Conservation (phyloP, 1,140 invertebrate species). For the Drosophila triauraria region DNA sequence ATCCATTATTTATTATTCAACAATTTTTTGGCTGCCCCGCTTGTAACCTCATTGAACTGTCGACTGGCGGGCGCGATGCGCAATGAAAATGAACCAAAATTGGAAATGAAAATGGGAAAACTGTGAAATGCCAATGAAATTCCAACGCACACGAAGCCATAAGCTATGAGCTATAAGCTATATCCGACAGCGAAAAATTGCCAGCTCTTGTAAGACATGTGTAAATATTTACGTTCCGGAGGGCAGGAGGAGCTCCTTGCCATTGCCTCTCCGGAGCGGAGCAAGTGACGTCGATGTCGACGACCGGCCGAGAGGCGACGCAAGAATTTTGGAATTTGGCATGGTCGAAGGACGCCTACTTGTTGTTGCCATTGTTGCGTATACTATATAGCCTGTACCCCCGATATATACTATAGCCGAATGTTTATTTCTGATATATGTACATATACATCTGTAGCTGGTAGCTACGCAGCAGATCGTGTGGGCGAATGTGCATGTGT, state of each 20-base stretch:
- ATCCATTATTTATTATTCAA: neutral
- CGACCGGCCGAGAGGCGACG: conserved; percentile 75
- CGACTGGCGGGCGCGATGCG: conserved; percentile 8
- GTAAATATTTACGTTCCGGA: conserved; percentile 76
- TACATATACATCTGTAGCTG: neutral
- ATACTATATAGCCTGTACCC: conserved; percentile 3
- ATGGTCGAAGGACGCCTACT: conserved; percentile 76
- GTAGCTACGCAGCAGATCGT: conserved; percentile 21
- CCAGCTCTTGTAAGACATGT: conserved; percentile 77
- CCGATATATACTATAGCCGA: neutral
- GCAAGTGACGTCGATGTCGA: conserved; percentile 73
- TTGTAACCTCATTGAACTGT: conserved; percentile 21
- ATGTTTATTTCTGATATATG: neutral
- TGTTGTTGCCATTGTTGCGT: conserved; percentile 55
- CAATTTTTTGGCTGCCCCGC: neutral
- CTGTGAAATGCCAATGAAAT: conserved; percentile 74
- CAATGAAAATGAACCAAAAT: conserved; percentile 42
- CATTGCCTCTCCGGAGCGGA: conserved; percentile 1
- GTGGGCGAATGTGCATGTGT: conserved; percentile 39
- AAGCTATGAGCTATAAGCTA: conserved; percentile 5
- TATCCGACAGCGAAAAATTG: conserved; percentile 71
- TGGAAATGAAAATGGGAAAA: conserved; percentile 59
- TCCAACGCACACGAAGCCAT: conserved; percentile 47
- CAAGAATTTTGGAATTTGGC: conserved; percentile 82
- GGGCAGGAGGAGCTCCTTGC: conserved; percentile 10